A percentile compares a stretch with the other conserved stretches of the same genome.
Evolutionary conservation across 2,113 vertebrate species (phyloP).

Genomic region (Pelecanoides urinatrix): DNA sequence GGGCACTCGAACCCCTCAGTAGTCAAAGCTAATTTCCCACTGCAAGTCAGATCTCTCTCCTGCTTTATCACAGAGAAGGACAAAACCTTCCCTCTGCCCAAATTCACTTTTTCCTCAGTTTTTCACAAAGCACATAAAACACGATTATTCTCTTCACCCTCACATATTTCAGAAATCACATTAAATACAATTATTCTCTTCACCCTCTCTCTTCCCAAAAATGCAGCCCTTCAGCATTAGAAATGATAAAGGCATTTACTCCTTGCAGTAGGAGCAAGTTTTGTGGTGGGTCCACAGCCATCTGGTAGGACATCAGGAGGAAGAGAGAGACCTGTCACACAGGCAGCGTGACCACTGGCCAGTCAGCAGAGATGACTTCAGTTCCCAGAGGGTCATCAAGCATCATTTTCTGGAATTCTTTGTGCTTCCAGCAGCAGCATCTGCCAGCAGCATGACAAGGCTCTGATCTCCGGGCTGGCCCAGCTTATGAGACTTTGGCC

Average conservation of each 20-base stretch:
- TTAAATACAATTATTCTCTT: not conserved
- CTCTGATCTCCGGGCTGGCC: not conserved
- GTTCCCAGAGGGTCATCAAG: not conserved
- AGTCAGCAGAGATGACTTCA: not conserved
- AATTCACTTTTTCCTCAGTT: not conserved
- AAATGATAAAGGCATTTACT: not conserved
- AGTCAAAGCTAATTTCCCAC: not conserved
- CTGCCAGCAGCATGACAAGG: not conserved
- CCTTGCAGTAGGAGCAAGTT: not conserved
- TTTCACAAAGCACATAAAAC: not conserved
- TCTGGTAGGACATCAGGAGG: not conserved
- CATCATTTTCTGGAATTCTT: not conserved
- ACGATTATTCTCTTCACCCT: not conserved
- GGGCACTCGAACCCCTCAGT: not conserved
- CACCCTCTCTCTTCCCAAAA: not conserved
- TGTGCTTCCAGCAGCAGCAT: not conserved
- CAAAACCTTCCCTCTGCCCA: not conserved
- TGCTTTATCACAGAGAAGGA: not conserved
- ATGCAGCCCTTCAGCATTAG: not conserved
- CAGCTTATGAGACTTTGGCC: not conserved
- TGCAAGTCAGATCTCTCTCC: not conserved
- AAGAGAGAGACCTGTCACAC: not conserved
- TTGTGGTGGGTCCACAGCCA: not conserved
- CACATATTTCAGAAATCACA: not conserved
- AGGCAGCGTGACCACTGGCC: not conserved